These are phyloP conservation scores for Myotis yumanensis DNA, from an alignment of 2,113 vertebrate species.

Conservation along the genomic window DNA sequence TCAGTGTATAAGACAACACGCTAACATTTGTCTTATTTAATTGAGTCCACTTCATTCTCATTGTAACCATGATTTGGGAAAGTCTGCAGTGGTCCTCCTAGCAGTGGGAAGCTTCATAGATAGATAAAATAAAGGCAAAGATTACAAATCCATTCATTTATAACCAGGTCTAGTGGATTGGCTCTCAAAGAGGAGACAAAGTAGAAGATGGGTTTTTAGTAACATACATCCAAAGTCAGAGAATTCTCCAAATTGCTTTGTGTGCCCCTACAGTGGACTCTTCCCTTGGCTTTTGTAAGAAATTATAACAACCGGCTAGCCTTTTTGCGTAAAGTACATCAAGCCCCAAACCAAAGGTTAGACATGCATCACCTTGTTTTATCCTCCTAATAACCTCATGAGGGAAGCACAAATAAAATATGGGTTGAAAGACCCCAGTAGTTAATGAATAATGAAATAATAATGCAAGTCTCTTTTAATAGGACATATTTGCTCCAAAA, in stretches of 20 bases:
- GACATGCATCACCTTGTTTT: neutral
- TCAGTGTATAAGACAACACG: neutral
- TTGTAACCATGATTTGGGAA: neutral
- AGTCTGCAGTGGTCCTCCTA: accelerated
- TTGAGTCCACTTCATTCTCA: neutral
- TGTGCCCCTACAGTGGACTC: neutral
- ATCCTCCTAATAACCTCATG: neutral
- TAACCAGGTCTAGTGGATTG: neutral
- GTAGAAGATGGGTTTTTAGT: neutral
- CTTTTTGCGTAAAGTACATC: neutral
- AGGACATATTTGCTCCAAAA: neutral
- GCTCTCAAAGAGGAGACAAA: neutral
- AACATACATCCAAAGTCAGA: neutral
- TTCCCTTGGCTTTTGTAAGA: neutral
- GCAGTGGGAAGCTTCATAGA: neutral
- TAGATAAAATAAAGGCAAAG: neutral
- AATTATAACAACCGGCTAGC: neutral
- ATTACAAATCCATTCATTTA: neutral
- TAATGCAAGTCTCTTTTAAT: neutral
- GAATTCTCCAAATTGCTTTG: neutral
- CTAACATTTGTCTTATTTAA: neutral
- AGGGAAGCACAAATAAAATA: neutral
- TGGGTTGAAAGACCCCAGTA: neutral
- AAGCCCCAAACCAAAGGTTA: neutral
- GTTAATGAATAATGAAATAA: neutral